Percentiles rank a stretch among this genome's conserved stretches.
Evolutionary conservation across 2,797 vertebrate genomes (phyloP).

Genomic region (Lycodopsis pacificus): DNA sequence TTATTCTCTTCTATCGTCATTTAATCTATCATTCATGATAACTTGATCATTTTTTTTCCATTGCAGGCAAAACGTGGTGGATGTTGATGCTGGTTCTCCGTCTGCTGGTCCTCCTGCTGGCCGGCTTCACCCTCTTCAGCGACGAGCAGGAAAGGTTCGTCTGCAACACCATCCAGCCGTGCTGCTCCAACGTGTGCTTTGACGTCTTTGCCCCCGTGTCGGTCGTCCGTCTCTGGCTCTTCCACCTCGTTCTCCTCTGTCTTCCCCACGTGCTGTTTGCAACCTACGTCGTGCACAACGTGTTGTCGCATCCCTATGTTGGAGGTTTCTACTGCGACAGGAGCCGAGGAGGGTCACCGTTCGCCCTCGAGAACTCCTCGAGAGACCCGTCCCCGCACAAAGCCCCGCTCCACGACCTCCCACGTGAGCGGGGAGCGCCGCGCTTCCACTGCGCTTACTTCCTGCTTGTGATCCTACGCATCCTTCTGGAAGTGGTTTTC

Average conservation of each 20-base stretch:
- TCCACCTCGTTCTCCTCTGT: conserved; percentile 86
- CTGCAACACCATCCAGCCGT: conserved; percentile 94
- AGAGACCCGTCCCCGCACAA: conserved; percentile 37
- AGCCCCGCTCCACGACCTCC: conserved; percentile 11
- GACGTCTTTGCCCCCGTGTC: conserved; percentile 91
- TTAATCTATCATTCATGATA: background rate
- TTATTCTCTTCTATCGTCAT: background rate
- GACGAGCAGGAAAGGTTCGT: conserved; percentile 93
- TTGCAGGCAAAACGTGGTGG: conserved; percentile 92
- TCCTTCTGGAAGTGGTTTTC: conserved; percentile 56
- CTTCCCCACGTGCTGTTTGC: conserved; percentile 86
- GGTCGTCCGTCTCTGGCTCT: conserved; percentile 89
- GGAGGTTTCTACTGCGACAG: background rate
- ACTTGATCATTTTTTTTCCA: background rate
- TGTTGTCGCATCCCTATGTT: background rate
- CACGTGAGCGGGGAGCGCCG: background rate
- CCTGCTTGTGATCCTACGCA: conserved; percentile 35
- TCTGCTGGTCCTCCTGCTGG: conserved; percentile 84
- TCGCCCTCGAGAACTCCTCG: conserved; percentile 27
- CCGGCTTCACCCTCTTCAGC: conserved; percentile 89
- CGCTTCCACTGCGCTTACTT: conserved; percentile 59
- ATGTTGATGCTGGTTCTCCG: conserved; percentile 83
- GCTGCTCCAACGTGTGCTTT: conserved; percentile 92
- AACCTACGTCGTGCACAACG: conserved; percentile 84
- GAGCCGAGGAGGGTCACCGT: background rate